Evolutionary conservation across 2,888 invertebrate species (phyloP).

Genomic region (Hypsopygia costalis): DNA sequence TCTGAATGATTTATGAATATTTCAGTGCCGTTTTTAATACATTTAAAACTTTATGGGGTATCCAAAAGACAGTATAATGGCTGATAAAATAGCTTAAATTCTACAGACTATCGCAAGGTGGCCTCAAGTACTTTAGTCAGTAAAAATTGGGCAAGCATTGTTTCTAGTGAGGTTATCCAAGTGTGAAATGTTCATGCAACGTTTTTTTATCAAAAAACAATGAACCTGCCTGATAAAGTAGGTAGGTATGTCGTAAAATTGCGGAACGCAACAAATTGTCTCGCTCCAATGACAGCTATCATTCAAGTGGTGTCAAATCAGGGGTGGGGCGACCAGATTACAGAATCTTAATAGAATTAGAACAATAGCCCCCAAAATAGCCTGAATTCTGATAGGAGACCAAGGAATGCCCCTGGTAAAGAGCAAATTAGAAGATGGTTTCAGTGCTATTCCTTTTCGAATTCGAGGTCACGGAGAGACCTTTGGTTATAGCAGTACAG

Average conservation of each 20-base stretch:
- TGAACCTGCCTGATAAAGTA: slow-evolving; percentile 22
- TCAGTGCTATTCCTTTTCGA: slow-evolving; percentile 51
- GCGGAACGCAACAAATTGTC: slow-evolving; percentile 56
- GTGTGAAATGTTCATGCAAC: slow-evolving; percentile 14
- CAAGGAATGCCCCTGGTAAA: slow-evolving; percentile 8
- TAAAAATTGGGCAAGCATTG: slow-evolving; percentile 14
- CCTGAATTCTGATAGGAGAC: neutral
- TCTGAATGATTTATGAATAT: too few species aligned
- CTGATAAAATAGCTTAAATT: too few species aligned
- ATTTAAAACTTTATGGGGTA: too few species aligned
- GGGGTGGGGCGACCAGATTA: slow-evolving; percentile 70
- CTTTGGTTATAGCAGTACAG: slow-evolving; percentile 58
- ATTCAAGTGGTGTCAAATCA: slow-evolving; percentile 52
- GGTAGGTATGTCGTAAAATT: slow-evolving; percentile 30
- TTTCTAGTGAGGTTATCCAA: slow-evolving; percentile 15
- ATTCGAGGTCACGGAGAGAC: slow-evolving; percentile 68
- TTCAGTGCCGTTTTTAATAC: too few species aligned
- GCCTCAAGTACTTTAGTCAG: slow-evolving; percentile 11
- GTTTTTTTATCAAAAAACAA: slow-evolving; percentile 22
- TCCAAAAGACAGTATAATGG: too few species aligned
- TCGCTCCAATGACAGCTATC: slow-evolving; percentile 61
- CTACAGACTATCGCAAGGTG: too few species aligned
- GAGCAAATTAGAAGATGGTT: slow-evolving; percentile 30
- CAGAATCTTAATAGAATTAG: slow-evolving; percentile 34
- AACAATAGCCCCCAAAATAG: neutral